Conservation (phyloP, 2,888 invertebrate species). For the Diplazon laetatorius region DNA sequence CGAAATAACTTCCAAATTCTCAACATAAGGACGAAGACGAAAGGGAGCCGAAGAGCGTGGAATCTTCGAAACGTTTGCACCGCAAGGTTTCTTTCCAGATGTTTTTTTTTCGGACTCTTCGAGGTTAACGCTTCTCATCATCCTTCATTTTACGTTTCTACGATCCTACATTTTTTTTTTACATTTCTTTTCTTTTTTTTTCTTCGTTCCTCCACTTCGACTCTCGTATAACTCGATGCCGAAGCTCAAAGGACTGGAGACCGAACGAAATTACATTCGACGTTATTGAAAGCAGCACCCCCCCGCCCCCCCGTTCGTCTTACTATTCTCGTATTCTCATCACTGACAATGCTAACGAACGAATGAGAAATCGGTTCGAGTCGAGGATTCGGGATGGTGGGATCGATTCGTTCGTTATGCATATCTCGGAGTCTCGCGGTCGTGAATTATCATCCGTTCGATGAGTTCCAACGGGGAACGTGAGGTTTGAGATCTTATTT, state of each 20-base stretch:
- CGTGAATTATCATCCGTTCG: too few relatives aligned
- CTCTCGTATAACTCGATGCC: slow-evolving; percentile 11
- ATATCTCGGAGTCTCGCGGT: not conserved
- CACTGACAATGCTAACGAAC: slow-evolving; percentile 47
- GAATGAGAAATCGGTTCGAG: slow-evolving; percentile 9
- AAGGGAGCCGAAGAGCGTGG: slow-evolving; percentile 33
- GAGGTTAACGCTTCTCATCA: not conserved
- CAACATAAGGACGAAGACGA: slow-evolving; percentile 49
- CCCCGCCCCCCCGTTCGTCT: too few relatives aligned
- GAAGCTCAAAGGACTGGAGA: slow-evolving; percentile 42
- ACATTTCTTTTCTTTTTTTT: not conserved
- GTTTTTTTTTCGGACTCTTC: slow-evolving; percentile 44
- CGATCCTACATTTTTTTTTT: slow-evolving; percentile 7
- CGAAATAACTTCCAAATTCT: slow-evolving; percentile 76
- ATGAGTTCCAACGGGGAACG: too few relatives aligned
- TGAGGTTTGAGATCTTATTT: too few relatives aligned
- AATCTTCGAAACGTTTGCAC: slow-evolving; percentile 16
- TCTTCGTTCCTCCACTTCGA: slow-evolving; percentile 19
- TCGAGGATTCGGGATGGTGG: not conserved
- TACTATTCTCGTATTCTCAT: not conserved
- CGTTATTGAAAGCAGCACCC: not conserved
- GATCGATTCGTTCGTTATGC: slow-evolving; percentile 40
- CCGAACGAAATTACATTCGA: slow-evolving; percentile 44
- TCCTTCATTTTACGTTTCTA: not conserved
- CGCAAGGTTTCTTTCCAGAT: slow-evolving; percentile 41